Base-by-base conservation (phyloP, 2,113 vertebrate species). In the Chaenocephalus aceratus region DNA sequence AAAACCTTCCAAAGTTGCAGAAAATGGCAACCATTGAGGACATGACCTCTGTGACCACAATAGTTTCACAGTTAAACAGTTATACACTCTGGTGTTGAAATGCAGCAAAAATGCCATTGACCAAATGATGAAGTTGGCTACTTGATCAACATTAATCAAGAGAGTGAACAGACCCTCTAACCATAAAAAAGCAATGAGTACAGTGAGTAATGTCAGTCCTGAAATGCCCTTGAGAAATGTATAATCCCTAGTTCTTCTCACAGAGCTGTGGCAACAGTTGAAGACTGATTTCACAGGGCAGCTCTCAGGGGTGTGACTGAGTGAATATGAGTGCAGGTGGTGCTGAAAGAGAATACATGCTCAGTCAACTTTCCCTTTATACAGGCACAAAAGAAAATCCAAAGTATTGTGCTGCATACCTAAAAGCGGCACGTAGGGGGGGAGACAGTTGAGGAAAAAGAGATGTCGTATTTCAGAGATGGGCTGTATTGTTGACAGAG, bases 221-320 rank as follows among this genome's bases (percentile, higher is more conserved):
- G 51, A 74, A 89, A 82, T 76, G 54, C 79, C 58, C 58, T 73
- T 59, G 58, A 86, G 66, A 73, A 74, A 60, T 12, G 4, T 60
- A 58, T 72, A 72, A 82, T 69, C 49, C 72, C 59, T 18, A 52
- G 23, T 67, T 88, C 53, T 60, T 86, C 57, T 58, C 3, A 44
- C 60, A 34, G 48, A 69, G 13, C 46, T 53, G 63, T 62, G 51
- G 69, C 21, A 70, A 61, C 56, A 71, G 59, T 56, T 65, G 12
- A 75, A 46, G 51, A 23, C 46, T 61, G 52, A 59, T 79, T 79
- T 89, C 60, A 70, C 57, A 62, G 72, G 41, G 54, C 67, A 83
- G 66, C 51, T 80, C 64, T 74, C 56, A 21, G 34, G 57, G 62
- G 72, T 75, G 56, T 59, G 23, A 65, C 56, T 60, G 69, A 65